Base-by-base conservation (phyloP, 92 coral and sea anemone genomes). In the Porites divaricata region DNA sequence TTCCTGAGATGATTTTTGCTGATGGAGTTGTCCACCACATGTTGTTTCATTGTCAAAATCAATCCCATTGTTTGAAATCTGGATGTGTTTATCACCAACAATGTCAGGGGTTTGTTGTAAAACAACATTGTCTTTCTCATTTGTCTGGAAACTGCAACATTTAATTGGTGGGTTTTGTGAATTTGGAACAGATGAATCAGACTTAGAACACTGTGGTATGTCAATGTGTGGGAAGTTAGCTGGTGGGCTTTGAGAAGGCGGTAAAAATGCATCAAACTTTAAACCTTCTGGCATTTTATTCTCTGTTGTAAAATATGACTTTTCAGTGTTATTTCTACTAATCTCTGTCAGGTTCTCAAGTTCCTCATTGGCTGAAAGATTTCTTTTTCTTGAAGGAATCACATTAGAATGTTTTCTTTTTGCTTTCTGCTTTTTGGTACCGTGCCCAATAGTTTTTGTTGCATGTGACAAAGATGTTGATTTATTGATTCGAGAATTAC, bases 101-200 rank as follows among this genome's bases (percentile, higher is more conserved):
- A n/a, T n/a, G 74, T 83, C 79, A 82, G 79, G 81, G 80, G 80
- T 75, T 62, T 83, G 83, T 85, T 85, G 83, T 22, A 76, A 45
- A 85, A 53, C 83, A 85, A 22, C 88, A 85, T 76, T 59, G n/a
- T 53, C 51, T 74, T 74, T 66, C 23, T 83, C 80, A 83, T 83
- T 35, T 76, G 82, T 84, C 51, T 84, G 82, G 66, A 84, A 64
- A 74, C 75, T 74, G 81, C 75, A 84, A 75, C 88, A 19, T 51
- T 65, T 84, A 76, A 9, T 52, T 84, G 82, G 67, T 84, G 74
- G 80, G 80, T 73, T 83, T 83, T 83, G 62, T 81, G 77, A 71
- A 81, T 71, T 81, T 23, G 22, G 81, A 75, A 84, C 82, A 75
- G 54, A 75, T 15, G 81, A 84, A 64, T 84, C 75, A 75, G 82